Percentiles rank a stretch among this genome's conserved stretches.
Conservation (phyloP, 2,113 vertebrate species). For the Podarcis muralis region DNA sequence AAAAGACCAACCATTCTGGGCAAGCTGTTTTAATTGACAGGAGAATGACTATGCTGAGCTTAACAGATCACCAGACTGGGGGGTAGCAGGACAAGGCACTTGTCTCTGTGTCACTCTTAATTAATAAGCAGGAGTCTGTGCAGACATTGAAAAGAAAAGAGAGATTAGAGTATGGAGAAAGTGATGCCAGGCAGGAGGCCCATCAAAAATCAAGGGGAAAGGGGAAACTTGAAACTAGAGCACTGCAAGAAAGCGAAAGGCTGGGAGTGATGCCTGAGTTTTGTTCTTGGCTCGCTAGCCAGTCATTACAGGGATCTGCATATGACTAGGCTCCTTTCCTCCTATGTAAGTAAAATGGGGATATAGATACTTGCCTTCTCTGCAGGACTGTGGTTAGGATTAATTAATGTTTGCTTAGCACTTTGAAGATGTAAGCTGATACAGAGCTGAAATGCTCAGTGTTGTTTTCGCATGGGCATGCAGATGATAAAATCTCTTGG, state of each 20-base stretch:
- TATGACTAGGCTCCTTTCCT: background rate
- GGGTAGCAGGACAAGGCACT: background rate
- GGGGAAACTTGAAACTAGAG: background rate
- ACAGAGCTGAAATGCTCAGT: background rate
- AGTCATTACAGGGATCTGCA: fast-evolving
- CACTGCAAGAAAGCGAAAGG: fast-evolving
- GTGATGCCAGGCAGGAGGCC: background rate
- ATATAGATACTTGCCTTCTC: conserved; percentile 1
- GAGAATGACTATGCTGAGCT: background rate
- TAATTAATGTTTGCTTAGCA: conserved; percentile 15
- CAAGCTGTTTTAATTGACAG: background rate
- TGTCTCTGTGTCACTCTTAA: background rate
- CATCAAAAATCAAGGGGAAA: background rate
- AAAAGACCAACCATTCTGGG: background rate
- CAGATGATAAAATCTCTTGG: conserved; percentile 44
- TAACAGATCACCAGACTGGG: background rate
- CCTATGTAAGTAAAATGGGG: background rate
- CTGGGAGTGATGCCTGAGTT: background rate
- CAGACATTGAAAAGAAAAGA: background rate
- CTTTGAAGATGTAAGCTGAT: background rate
- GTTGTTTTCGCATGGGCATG: conserved; percentile 36
- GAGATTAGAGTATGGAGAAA: background rate
- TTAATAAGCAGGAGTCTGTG: background rate
- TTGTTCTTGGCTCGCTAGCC: background rate
- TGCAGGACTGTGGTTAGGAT: background rate